A percentile compares a stretch with the other conserved stretches of the same genome.
phyloP scores from a whole-genome alignment of 1,140 invertebrate genomes.

The Capitella teleta region DNA sequence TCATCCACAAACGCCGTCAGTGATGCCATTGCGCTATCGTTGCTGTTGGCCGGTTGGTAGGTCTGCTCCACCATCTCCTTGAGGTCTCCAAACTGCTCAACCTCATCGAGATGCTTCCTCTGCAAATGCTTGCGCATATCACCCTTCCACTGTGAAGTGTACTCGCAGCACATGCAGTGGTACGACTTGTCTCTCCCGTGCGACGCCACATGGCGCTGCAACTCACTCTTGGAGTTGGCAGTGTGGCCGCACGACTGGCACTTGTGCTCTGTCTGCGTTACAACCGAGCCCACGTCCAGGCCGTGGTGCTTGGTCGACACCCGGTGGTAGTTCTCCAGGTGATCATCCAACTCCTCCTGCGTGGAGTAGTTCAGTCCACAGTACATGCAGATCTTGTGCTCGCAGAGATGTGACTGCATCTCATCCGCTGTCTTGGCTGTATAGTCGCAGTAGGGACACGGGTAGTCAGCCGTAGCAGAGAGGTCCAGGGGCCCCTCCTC shows the following conservation, averaged over 20 bases:
- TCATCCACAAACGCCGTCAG: no score
- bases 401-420: conserved; percentile 55
- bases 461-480: conserved; percentile 22
- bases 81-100: background rate
- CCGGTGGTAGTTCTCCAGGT: conserved; percentile 28
- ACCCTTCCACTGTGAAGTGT: conserved; percentile 41
- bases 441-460: conserved; percentile 61
- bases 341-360: conserved; percentile 36
- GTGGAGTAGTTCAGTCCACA: no score
- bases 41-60: no score
- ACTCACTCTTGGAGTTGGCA: conserved; percentile 25
- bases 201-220: conserved; percentile 46
- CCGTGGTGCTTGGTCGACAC: background rate
- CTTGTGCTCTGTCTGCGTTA: conserved; percentile 4
- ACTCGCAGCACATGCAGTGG: conserved; percentile 32
- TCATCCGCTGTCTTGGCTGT: conserved; percentile 75
- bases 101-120: conserved; percentile 32
- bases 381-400: conserved; percentile 53
- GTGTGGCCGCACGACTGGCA: conserved; percentile 13
- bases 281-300: conserved; percentile 4
- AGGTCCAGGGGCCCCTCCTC: conserved; percentile 45
- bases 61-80: no score
- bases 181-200: conserved; percentile 45
- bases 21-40: no score
- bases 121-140: conserved; percentile 42